Base-by-base conservation (phyloP, 2,797 vertebrate genomes). In the Lophotriccus pileatus region DNA sequence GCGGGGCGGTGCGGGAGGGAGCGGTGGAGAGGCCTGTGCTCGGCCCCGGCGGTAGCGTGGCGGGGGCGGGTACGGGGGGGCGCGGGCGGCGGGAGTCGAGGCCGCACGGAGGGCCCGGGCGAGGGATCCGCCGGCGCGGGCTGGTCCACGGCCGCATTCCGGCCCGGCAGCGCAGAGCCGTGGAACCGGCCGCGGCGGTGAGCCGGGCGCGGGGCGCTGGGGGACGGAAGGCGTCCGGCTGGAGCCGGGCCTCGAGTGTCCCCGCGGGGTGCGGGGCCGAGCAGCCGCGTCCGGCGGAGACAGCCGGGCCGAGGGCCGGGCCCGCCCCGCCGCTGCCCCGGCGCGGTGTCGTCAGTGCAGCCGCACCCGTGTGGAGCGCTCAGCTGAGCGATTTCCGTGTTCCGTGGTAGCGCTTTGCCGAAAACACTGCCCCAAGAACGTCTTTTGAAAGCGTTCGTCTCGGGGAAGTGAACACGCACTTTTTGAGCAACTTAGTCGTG, bases 291-390 rank as follows among this genome's bases (percentile, higher is more conserved):
- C 50, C 10, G 50, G 50, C 17, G 28, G 27, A 30, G 16, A 19
- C 17, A 10, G 15, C 49, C 41, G 12, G 37, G 5, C 27, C 24
- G 22, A 14, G 24, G 16, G 17, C 43, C 3, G 21, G 44, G 30
- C 72, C 34, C 27, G 50, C 17, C 50, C 18, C 36, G 32, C 13
- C 5, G 37, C 12, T 49, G 21, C 6, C 10, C 32, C 7, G 30
- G 9, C 2, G 6, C 6, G 3, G 5, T 18, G 60, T 10, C 7
- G 7, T 11, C 36, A 1, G 1, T 1, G 50, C 7, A 36, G 12
- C 28, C 4, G 1, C 25, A 4, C 37, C 16, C 2, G 0, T 5
- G 49, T 3, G 1, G 7, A 7, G 44, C 8, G 52, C 43, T n/a
- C 10, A 1, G 60, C 53, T 22, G 19, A 12, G 1, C 3, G 0